Conservation (phyloP, 2,797 vertebrate species). For the Girardinus metallicus region DNA sequence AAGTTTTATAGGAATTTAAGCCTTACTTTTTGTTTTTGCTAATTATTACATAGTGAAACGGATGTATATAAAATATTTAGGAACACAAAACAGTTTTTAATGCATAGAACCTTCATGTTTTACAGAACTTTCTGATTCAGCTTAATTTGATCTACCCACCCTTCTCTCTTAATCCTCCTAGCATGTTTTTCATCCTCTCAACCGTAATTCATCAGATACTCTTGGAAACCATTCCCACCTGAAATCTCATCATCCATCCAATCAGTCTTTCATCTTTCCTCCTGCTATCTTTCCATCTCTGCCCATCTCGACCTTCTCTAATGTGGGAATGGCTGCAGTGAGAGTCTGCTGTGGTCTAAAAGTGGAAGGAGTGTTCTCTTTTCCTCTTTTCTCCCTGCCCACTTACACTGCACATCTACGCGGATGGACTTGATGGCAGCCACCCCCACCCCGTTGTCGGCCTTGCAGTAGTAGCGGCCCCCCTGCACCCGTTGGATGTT, state of each 20-base stretch:
- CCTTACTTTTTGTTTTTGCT: background rate
- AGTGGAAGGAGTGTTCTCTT: constrained; percentile 70
- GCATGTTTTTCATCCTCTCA: constrained; percentile 54
- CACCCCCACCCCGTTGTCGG: constrained; percentile 97
- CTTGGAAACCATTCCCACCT: constrained; percentile 79
- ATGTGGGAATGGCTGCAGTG: constrained; percentile 71
- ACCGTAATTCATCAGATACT: constrained; percentile 75
- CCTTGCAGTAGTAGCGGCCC: constrained; percentile 99
- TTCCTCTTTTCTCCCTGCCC: constrained; percentile 53
- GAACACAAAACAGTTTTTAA: background rate
- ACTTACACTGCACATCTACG: constrained; percentile 99
- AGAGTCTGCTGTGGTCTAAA: constrained; percentile 67
- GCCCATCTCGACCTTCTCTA: constrained; percentile 43
- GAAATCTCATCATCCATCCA: constrained; percentile 65
- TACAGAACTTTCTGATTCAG: constrained; percentile 20
- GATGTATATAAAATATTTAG: background rate
- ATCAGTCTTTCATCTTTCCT: constrained; percentile 71
- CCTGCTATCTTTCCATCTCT: constrained; percentile 60
- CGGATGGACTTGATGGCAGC: constrained; percentile 99
- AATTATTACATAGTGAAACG: background rate
- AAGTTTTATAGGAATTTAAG: background rate
- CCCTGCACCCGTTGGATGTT: constrained; percentile 94
- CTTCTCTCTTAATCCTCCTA: constrained; percentile 31
- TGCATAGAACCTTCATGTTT: constrained; percentile 17
- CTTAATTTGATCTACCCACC: constrained; percentile 43